Conservation (phyloP, 2,888 invertebrate genomes). For the Pristionchus exspectatus region DNA sequence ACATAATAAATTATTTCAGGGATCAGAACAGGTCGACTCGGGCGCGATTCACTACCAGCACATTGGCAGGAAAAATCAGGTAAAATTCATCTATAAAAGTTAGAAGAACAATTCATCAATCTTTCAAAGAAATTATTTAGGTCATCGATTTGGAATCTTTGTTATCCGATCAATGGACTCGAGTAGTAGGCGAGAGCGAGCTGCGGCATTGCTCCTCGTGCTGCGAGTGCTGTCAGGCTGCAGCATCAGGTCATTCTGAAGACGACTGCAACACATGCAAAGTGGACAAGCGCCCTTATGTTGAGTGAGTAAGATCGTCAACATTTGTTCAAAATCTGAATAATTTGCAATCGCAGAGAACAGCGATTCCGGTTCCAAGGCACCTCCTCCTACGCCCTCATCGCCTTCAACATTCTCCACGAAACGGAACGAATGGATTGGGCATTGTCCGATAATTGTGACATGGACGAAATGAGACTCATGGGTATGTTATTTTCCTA, state of each 20-base stretch:
- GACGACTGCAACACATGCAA: not conserved
- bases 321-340: not conserved
- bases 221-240: not conserved
- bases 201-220: not conserved
- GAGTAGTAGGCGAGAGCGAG: not conserved
- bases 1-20: not conserved
- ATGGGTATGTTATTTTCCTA: not conserved
- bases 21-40: not conserved
- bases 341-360: not conserved
- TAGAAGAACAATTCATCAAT: too few relatives aligned
- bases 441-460: not conserved
- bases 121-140: not conserved
- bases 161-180: not conserved
- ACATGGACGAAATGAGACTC: not conserved
- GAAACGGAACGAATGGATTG: not conserved
- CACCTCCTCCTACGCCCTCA: not conserved
- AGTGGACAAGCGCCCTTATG: not conserved
- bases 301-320: not conserved
- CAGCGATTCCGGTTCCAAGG: not conserved
- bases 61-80: not conserved
- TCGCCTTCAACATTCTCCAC: constrained; percentile 23
- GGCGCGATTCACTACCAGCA: constrained; percentile 15
- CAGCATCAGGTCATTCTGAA: not conserved
- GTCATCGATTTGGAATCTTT: not conserved
- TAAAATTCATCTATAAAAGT: not conserved